Conservation (phyloP, 92 coral and sea anemone species). For the Nematostella vectensis region DNA sequence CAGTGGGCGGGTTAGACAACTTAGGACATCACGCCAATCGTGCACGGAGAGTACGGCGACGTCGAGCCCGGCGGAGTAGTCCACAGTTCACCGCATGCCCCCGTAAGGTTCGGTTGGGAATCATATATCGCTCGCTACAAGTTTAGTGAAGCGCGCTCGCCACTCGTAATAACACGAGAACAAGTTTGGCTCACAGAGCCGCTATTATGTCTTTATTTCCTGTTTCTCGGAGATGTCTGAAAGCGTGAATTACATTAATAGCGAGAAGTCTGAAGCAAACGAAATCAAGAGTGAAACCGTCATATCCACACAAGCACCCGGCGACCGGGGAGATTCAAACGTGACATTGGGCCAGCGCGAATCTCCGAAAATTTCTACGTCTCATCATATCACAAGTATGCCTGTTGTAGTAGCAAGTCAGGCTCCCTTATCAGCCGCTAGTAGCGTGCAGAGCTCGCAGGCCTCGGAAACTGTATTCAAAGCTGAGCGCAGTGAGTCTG, state of each 20-base stretch:
- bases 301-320: background rate
- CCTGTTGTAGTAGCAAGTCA: slow-evolving; percentile 6
- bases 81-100: slow-evolving; percentile 40
- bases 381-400: slow-evolving; percentile 4
- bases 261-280: slow-evolving; percentile 1
- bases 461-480: slow-evolving; percentile 16
- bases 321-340: slow-evolving; percentile 15
- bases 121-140: too few relatives aligned
- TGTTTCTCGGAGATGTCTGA: slow-evolving; percentile 17
- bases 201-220: too few relatives aligned
- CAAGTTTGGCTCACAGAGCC: too few relatives aligned
- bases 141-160: too few relatives aligned
- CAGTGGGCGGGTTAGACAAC: slow-evolving; percentile 20
- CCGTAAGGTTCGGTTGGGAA: slow-evolving; percentile 12
- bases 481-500: slow-evolving; percentile 29
- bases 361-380: background rate
- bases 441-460: background rate
- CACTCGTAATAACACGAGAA: too few relatives aligned
- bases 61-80: slow-evolving; percentile 41
- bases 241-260: background rate
- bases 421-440: background rate
- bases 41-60: slow-evolving; percentile 72
- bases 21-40: slow-evolving; percentile 44
- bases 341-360: slow-evolving; percentile 21
- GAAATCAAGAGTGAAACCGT: too few relatives aligned